These are phyloP conservation scores for Gulo gulo DNA, from an alignment of 2,113 vertebrate species.

Conservation along the genomic window DNA sequence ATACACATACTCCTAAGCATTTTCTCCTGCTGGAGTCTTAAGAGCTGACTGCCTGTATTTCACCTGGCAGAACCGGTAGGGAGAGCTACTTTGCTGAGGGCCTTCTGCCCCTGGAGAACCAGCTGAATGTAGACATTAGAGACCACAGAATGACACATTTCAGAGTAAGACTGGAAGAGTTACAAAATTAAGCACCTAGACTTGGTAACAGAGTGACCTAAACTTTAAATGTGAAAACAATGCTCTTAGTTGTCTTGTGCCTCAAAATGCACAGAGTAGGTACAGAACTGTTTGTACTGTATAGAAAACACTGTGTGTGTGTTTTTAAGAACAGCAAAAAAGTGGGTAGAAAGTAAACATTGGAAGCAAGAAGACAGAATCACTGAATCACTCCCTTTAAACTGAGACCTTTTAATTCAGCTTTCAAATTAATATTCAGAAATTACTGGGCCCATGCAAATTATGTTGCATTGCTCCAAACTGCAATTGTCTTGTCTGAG, in stretches of 20 bases:
- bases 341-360: not conserved
- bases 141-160: not conserved
- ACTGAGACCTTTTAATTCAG: not conserved
- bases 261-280: not conserved
- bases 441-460: not conserved
- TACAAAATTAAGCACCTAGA: not conserved
- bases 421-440: not conserved
- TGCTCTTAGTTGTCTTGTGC: not conserved
- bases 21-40: not conserved
- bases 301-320: not conserved
- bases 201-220: not conserved
- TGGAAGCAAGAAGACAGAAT: not conserved
- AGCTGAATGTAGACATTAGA: not conserved
- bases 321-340: not conserved
- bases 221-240: conserved; percentile 9
- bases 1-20: conserved; percentile 27
- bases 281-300: not conserved
- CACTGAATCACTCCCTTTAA: not conserved
- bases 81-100: not conserved
- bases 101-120: not conserved
- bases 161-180: not conserved
- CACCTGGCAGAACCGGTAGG: not conserved
- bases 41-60: not conserved
- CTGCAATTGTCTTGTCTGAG: not conserved
- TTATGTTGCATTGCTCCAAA: not conserved